phyloP scores from a whole-genome alignment of 2,113 vertebrate genomes.

The Rhipidura dahli region DNA sequence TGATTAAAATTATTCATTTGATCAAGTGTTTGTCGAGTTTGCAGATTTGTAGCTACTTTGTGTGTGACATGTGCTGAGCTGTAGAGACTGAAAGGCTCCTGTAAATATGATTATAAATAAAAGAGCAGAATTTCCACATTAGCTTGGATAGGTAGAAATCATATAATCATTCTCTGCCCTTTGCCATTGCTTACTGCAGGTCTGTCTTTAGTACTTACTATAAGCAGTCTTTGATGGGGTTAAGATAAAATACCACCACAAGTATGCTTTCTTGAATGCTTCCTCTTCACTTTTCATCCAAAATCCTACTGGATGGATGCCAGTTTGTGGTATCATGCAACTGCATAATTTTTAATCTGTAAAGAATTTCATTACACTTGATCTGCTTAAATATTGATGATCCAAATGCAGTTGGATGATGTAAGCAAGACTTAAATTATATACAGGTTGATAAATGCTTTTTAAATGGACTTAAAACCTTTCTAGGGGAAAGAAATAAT shows the following conservation, averaged over 20 bases:
- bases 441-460: not conserved
- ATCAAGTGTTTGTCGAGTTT: not conserved
- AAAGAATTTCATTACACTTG: not conserved
- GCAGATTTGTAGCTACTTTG: not conserved
- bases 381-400: not conserved
- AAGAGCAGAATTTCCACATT: not conserved
- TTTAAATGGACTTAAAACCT: not conserved
- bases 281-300: not conserved
- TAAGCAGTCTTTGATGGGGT: not conserved
- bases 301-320: not conserved
- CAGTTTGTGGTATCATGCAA: not conserved
- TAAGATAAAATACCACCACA: not conserved
- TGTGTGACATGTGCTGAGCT: not conserved
- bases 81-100: not conserved
- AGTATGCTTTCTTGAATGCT: not conserved
- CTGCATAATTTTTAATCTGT: not conserved
- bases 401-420: not conserved
- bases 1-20: conserved; percentile 7
- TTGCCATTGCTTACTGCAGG: not conserved
- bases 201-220: not conserved
- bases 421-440: not conserved
- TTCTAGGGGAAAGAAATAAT: not conserved
- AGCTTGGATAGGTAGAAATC: not conserved
- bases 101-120: not conserved
- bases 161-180: not conserved